Base-by-base conservation (phyloP, 2,797 vertebrate genomes). In the Parotocinclus haroldoi region DNA sequence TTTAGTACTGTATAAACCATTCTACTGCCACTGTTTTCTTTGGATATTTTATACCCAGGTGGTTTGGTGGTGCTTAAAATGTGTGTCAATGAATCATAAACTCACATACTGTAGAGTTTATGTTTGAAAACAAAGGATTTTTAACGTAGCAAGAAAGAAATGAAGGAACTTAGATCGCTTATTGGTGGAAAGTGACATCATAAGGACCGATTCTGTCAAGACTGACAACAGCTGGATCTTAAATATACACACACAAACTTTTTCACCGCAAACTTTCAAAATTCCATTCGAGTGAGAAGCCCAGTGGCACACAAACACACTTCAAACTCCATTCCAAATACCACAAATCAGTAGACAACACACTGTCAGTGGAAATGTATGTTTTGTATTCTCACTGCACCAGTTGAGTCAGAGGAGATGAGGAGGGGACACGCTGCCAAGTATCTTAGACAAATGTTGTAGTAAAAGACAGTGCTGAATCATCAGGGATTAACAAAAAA, bases 171-270 rank as follows among this genome's bases (percentile, higher is more conserved):
- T 27, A 5, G 27, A 27, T 27, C 2, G 51, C 60, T 42, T 27
- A 69, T 73, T 78, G 76, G 70, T 68, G 56, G 57, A 71, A 42
- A 71, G 48, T 75, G 73, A 75, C 51, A 58, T 75, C 59, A 72
- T 44, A 71, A 49, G 46, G 37, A 54, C 46, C 67, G 65, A 45
- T 66, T 66, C 39, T 51, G 9, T 66, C 46, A 62, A 45, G 44
- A 63, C 36, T 67, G 54, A 39, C 14, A 52, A 58, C 51, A 37
- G 45, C 55, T 54, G 44, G 38, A 57, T 67, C 46, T 64, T 58
- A 67, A 70, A 68, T 46, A 63, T 49, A 39, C 13, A 18, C 42
- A 27, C 44, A 69, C 16, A 17, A 44, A 17, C 7, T 40, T 40
- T 53, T 52, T 54, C 44, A 19, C 50, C 49, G 48, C 50, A 45